Base-by-base conservation (phyloP, 2,888 invertebrate species). In the Dasypogon diadema region DNA sequence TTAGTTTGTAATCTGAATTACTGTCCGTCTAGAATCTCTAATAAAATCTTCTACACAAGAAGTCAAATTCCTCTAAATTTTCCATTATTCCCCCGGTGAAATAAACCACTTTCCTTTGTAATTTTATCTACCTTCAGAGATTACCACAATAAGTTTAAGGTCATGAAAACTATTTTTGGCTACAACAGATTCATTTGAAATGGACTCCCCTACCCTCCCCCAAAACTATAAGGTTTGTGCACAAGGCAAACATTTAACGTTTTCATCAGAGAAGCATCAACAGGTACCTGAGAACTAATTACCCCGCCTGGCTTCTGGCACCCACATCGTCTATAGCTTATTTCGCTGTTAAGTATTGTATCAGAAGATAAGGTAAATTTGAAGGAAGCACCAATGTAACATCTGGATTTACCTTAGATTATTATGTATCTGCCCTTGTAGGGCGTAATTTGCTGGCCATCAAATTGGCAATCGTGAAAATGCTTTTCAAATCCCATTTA, bases 221-320 rank as follows among this genome's bases (percentile, higher is more conserved):
- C 34, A 2, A 0, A 12, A 26, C 48, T 12, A 22, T 34, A 51
- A 12, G 37, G n/a, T 54, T 70, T 24, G 16, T 70, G 26, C 54
- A 34, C 51, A 54, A 34, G 16, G 54, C 70, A 54, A 30, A 68
- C 65, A 68, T 48, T 68, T 46, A 54, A 18, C 30, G 54, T 21
- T 70, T 70, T 54, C 16, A 54, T 51, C n/a, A n/a, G n/a, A 22
- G 46, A 16, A 5, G 37, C 46, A 42, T 72, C 76, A 74, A 78
- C 78, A 76, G 76, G 63, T 75, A 70, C 14, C 72, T 51, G 34
- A 26, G n/a, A 58, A 48, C 30, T 74, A 74, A 76, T 76, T 76
- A 34, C 68, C 16, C 34, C 18, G 37, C 26, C 48, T 37, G 51
- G n/a, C n/a, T n/a, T n/a, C n/a, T n/a, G n/a, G n/a, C n/a, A n/a